These are phyloP conservation scores for Sceloporus tristichus DNA, from an alignment of 2,113 vertebrate species.

Conservation along the genomic window DNA sequence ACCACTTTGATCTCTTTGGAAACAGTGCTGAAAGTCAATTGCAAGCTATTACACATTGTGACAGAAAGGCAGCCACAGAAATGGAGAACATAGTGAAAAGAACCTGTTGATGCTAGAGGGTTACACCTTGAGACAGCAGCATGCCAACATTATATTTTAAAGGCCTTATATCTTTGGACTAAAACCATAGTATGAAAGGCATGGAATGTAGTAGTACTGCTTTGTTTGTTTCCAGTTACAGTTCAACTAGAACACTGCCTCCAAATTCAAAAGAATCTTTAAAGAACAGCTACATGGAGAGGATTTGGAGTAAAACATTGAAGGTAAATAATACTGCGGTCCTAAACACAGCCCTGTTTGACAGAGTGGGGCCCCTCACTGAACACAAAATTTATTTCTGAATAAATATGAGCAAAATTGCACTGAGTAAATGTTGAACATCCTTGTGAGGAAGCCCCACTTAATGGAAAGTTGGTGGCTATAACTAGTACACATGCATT, in stretches of 20 bases:
- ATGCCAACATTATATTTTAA: neutral
- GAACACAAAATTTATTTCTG: neutral
- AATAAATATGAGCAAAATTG: neutral
- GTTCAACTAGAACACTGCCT: neutral
- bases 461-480: neutral
- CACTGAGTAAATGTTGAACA: neutral
- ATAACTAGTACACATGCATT: slow-evolving; percentile 8
- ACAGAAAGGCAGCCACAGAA: neutral
- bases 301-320: neutral
- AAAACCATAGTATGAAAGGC: neutral
- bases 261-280: neutral
- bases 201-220: neutral
- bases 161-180: neutral
- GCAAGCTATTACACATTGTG: neutral
- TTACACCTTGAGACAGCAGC: neutral
- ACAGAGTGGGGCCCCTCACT: neutral
- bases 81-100: neutral
- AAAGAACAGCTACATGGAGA: neutral
- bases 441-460: slow-evolving; percentile 26
- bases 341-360: neutral
- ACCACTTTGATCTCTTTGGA: neutral
- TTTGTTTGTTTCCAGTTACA: slow-evolving; percentile 2
- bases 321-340: slow-evolving; percentile 24
- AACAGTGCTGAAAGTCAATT: slow-evolving; percentile 8
- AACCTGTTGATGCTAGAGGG: neutral